Evolutionary conservation across 2,113 vertebrate genomes (phyloP).

Genomic region (Brienomyrus brachyistius): DNA sequence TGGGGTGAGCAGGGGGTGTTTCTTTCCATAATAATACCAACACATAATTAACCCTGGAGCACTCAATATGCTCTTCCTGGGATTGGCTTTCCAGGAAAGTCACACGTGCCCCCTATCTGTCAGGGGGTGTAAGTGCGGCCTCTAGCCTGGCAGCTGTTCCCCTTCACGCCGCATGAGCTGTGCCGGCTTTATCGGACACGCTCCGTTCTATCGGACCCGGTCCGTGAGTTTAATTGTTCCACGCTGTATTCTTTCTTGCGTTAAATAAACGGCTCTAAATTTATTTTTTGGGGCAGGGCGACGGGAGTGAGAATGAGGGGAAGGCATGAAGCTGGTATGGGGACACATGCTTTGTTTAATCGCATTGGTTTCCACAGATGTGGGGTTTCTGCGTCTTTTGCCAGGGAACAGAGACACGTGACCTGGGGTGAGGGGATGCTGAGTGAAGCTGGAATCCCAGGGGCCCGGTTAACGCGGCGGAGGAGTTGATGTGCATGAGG

Average conservation of each 20-base stretch:
- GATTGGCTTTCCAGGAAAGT: not conserved
- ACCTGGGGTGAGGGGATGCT: not conserved
- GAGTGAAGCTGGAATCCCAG: not conserved
- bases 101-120: constrained; percentile 21
- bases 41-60: constrained; percentile 58
- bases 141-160: constrained; percentile 39
- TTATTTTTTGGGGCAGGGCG: constrained; percentile 27
- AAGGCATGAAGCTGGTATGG: constrained; percentile 27
- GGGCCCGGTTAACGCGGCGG: too few species aligned
- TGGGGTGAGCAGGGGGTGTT: constrained; percentile 40
- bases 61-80: constrained; percentile 53
- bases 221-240: constrained; percentile 11
- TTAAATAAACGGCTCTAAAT: constrained; percentile 49
- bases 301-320: constrained; percentile 47
- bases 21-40: constrained; percentile 62
- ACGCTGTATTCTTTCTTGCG: constrained; percentile 46
- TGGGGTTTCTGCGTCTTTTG: not conserved
- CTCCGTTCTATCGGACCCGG: constrained; percentile 31
- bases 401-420: not conserved
- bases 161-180: constrained; percentile 10
- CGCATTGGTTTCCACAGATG: constrained; percentile 49
- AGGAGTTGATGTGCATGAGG: not conserved
- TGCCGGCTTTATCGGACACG: too few species aligned
- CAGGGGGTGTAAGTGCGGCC: constrained; percentile 39
- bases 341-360: constrained; percentile 21